phyloP scores from a whole-genome alignment of 2,113 vertebrate genomes.

The Lamprologus callipterus region DNA sequence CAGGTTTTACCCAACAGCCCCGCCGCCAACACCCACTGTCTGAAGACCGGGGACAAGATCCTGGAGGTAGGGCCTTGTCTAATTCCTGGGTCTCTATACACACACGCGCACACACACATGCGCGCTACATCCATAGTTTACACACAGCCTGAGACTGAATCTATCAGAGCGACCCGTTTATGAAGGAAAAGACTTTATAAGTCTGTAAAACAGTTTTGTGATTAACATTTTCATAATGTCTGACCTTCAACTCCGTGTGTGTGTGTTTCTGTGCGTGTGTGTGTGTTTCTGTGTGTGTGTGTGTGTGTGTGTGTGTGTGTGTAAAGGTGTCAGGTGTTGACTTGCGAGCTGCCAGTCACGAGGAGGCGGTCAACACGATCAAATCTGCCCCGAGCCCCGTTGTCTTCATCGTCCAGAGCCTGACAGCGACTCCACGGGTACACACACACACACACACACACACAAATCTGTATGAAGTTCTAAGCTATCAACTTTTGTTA shows the following conservation, averaged over 20 bases:
- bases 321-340: slow-evolving; percentile 85
- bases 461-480: neutral
- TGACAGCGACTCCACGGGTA: slow-evolving; percentile 82
- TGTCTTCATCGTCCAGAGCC: slow-evolving; percentile 87
- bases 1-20: slow-evolving; percentile 89
- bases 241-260: neutral
- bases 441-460: neutral
- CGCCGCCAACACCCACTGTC: slow-evolving; percentile 76
- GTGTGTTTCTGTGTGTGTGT: neutral
- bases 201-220: neutral
- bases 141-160: neutral
- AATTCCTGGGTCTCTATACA: neutral
- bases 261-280: neutral
- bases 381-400: slow-evolving; percentile 84
- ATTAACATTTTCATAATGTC: neutral
- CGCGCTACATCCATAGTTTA: neutral
- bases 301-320: neutral
- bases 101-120: rapidly evolving
- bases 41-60: slow-evolving; percentile 98
- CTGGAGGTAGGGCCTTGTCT: slow-evolving; percentile 75
- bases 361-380: slow-evolving; percentile 88
- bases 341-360: slow-evolving; percentile 82
- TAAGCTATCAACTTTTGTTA: neutral
- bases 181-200: neutral
- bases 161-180: neutral